phyloP scores from a whole-genome alignment of 1,140 invertebrate genomes.

The Zophobas atratus region DNA sequence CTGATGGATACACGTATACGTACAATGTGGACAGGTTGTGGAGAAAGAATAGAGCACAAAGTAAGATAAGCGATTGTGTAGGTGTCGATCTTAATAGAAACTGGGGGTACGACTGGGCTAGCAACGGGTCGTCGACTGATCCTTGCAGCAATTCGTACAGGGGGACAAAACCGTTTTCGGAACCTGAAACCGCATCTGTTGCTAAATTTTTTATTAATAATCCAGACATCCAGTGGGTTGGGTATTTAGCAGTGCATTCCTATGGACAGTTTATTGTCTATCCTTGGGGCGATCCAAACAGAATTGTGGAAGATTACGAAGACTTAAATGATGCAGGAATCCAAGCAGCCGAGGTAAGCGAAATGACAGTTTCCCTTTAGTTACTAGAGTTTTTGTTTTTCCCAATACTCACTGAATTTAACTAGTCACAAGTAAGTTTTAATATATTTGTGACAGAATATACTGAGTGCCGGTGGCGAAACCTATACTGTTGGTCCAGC shows the following conservation, averaged over 20 bases:
- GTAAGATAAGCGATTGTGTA: slow-evolving; percentile 73
- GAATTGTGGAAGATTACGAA: slow-evolving; percentile 79
- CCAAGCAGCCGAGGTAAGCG: slow-evolving; percentile 75
- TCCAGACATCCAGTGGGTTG: slow-evolving; percentile 72
- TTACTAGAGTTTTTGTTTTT: neutral
- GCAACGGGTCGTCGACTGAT: slow-evolving; percentile 85
- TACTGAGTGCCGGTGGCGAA: slow-evolving; percentile 79
- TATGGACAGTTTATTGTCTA: slow-evolving; percentile 91
- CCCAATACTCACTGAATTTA: neutral
- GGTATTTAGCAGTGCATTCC: slow-evolving; percentile 89
- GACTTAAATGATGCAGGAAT: slow-evolving; percentile 80
- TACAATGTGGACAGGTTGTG: slow-evolving; percentile 83
- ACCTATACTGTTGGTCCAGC: slow-evolving; percentile 83
- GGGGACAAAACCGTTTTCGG: slow-evolving; percentile 90
- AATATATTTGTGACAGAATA: slow-evolving; percentile 67
- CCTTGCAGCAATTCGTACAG: slow-evolving; percentile 92
- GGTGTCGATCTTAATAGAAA: slow-evolving; percentile 89
- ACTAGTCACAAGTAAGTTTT: no score
- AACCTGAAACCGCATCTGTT: slow-evolving; percentile 88
- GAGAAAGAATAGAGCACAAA: slow-evolving; percentile 82
- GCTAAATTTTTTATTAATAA: slow-evolving; percentile 73
- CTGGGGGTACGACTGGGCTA: slow-evolving; percentile 82
- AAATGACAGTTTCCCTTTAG: neutral
- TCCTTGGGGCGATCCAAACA: slow-evolving; percentile 86
- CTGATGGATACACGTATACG: slow-evolving; percentile 90